Percentiles rank a stretch among this genome's conserved stretches.
These are phyloP conservation scores for Danaus chrysippus DNA, from an alignment of 2,888 invertebrate genomes.

Conservation along the genomic window DNA sequence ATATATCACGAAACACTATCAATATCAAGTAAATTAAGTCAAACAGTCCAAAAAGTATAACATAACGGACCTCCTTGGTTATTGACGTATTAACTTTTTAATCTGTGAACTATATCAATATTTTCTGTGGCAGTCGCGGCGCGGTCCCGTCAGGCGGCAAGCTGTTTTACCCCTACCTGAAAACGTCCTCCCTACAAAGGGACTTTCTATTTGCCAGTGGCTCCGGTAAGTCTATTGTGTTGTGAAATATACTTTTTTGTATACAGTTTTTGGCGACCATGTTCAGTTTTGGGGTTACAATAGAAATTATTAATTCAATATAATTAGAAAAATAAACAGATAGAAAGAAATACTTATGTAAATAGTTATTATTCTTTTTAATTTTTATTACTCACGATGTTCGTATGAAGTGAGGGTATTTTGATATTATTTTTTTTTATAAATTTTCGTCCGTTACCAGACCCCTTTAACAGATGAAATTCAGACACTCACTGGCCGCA, in stretches of 20 bases:
- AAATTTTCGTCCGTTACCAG: no score
- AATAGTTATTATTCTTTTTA: no score
- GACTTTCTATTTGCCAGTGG: slow-evolving; percentile 79
- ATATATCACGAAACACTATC: not conserved
- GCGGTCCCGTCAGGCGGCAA: slow-evolving; percentile 63
- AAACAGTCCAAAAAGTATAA: not conserved
- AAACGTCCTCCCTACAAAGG: slow-evolving; percentile 80
- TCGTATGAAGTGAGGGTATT: no score
- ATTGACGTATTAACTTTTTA: slow-evolving; percentile 7
- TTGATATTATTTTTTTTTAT: no score
- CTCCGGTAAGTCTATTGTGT: slow-evolving; percentile 64
- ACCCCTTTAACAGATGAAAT: no score
- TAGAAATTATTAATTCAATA: no score
- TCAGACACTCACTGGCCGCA: no score
- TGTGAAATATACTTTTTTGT: slow-evolving; percentile 4
- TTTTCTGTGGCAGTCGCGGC: slow-evolving; percentile 51
- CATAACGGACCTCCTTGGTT: not conserved
- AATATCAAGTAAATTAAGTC: not conserved
- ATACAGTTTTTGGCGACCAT: no score
- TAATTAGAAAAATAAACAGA: no score
- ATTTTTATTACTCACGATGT: no score
- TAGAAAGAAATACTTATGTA: no score
- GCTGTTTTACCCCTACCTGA: slow-evolving; percentile 79
- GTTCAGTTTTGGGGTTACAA: no score
- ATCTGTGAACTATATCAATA: slow-evolving; percentile 6